phyloP scores from a whole-genome alignment of 2,797 vertebrate species.

The Liasis olivaceus region DNA sequence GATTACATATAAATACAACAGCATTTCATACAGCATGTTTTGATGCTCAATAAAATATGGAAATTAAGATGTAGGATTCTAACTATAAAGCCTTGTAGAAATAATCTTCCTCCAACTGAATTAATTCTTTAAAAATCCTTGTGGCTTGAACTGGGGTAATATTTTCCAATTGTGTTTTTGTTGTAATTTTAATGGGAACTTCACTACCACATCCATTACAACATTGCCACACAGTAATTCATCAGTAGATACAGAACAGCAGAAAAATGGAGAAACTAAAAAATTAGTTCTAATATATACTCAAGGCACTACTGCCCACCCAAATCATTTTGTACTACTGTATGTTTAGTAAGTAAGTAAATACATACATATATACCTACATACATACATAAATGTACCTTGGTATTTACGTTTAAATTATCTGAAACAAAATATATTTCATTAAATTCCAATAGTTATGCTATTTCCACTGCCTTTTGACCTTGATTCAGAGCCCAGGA shows the following conservation, averaged over 20 bases:
- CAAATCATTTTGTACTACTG: slow-evolving; percentile 4
- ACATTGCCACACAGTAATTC: slow-evolving; percentile 15
- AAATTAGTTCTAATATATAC: slow-evolving; percentile 16
- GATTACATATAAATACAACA: background rate
- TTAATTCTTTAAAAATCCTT: background rate
- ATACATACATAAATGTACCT: background rate
- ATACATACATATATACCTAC: background rate
- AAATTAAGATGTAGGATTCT: slow-evolving; percentile 11
- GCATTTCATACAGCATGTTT: background rate
- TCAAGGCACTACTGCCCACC: slow-evolving; percentile 15
- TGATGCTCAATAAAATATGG: slow-evolving; percentile 27
- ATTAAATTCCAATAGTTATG: slow-evolving; percentile 7
- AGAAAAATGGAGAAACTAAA: slow-evolving; percentile 4
- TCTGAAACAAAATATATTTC: background rate
- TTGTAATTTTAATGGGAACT: background rate
- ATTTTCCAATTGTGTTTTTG: background rate
- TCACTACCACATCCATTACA: slow-evolving; percentile 9
- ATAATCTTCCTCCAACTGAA: background rate
- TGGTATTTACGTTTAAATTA: slow-evolving; percentile 24
- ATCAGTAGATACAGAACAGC: slow-evolving; percentile 15
- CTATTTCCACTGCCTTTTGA: background rate
- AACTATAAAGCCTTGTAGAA: slow-evolving; percentile 17
- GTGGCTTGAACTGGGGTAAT: background rate
- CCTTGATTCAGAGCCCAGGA: background rate
- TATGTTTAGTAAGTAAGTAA: background rate